phyloP scores from a whole-genome alignment of 2,888 invertebrate species.

The Monopis laevigella region DNA sequence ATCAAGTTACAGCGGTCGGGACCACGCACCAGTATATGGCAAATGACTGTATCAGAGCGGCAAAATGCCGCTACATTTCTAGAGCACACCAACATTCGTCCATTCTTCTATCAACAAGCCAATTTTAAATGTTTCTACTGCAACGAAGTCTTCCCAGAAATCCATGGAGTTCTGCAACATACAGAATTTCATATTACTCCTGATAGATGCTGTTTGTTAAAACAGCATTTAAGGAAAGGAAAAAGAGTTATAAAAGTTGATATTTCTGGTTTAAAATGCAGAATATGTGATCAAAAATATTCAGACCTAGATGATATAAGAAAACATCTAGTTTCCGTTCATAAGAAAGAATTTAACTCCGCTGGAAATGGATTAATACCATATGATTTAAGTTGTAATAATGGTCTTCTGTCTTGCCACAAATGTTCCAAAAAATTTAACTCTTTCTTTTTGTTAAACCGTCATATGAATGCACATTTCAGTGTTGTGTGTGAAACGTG shows the following conservation, averaged over 20 bases:
- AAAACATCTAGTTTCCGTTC: constrained; percentile 35
- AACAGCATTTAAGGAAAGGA: constrained; percentile 47
- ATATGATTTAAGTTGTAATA: constrained; percentile 37
- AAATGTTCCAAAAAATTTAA: constrained; percentile 49
- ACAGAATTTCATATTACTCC: constrained; percentile 34
- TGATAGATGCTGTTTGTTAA: constrained; percentile 37
- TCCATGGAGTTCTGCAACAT: constrained; percentile 42
- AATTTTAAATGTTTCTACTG: constrained; percentile 60
- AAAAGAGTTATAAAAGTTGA: constrained; percentile 56
- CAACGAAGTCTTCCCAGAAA: constrained; percentile 47
- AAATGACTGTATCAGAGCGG: constrained; percentile 55
- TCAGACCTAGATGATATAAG: constrained; percentile 46
- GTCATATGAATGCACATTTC: constrained; percentile 57
- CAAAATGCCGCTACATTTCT: constrained; percentile 54
- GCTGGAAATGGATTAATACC: constrained; percentile 55
- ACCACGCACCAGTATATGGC: constrained; percentile 50
- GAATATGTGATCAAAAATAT: constrained; percentile 44
- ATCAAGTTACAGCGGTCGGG: constrained; percentile 30
- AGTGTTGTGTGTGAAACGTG: constrained; percentile 57
- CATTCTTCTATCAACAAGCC: constrained; percentile 54
- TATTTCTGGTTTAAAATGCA: constrained; percentile 46
- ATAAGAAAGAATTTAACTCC: constrained; percentile 51
- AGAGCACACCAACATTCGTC: constrained; percentile 45
- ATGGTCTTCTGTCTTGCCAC: constrained; percentile 43
- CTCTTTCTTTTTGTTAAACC: constrained; percentile 47